phyloP scores from a whole-genome alignment of 2,888 invertebrate genomes.

The Zygaena filipendulae region DNA sequence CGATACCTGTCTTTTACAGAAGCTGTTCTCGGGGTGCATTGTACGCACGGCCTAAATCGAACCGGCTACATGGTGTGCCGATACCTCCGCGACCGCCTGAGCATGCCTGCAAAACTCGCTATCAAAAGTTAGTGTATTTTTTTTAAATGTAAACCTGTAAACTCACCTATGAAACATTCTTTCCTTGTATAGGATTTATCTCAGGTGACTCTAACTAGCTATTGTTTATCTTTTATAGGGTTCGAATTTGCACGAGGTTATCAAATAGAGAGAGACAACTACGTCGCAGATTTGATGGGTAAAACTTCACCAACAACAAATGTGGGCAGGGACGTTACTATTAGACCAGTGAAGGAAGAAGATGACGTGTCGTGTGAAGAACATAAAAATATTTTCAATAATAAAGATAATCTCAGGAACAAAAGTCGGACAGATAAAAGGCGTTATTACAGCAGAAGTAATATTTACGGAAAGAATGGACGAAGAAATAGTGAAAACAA shows the following conservation, averaged over 20 bases:
- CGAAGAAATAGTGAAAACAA: no score
- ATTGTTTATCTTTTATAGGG: constrained; percentile 38
- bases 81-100: constrained; percentile 74
- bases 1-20: no score
- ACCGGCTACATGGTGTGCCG: constrained; percentile 83
- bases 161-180: no score
- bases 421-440: no score
- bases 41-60: constrained; percentile 85
- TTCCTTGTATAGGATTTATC: no score
- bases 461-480: no score
- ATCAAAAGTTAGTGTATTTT: constrained; percentile 72
- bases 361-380: no score
- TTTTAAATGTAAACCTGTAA: no score
- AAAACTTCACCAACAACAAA: constrained; percentile 26
- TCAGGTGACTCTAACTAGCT: neutral
- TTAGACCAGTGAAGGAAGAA: no score
- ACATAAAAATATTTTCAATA: no score
- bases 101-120: constrained; percentile 63
- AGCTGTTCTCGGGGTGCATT: constrained; percentile 80
- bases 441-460: no score
- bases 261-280: constrained; percentile 71
- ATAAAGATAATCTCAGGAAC: no score
- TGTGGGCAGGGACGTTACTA: constrained; percentile 22
- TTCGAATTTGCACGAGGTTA: constrained; percentile 76
- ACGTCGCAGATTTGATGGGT: constrained; percentile 50